Percentiles rank a stretch among this genome's conserved stretches.
Evolutionary conservation across 2,797 vertebrate genomes (phyloP).

Genomic region (Psittacula derbiana): DNA sequence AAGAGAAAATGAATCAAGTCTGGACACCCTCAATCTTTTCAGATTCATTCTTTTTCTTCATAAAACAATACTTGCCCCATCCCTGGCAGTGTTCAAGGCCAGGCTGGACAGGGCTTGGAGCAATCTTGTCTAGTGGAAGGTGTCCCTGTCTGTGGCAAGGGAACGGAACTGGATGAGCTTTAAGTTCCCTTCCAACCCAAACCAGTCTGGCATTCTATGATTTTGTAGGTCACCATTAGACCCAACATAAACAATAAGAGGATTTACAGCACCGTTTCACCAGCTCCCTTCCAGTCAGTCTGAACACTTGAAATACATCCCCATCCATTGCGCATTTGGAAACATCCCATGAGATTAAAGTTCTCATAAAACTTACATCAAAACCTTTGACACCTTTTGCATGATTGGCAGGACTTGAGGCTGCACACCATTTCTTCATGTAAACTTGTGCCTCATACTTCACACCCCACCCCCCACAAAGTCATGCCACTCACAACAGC

Average conservation of each 20-base stretch:
- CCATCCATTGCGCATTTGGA: neutral
- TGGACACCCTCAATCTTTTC: neutral
- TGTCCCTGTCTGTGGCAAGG: neutral
- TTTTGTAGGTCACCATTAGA: neutral
- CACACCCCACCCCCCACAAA: fast-evolving
- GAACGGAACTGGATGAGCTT: neutral
- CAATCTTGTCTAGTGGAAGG: neutral
- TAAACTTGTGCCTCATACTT: neutral
- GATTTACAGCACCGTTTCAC: neutral
- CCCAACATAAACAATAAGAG: fast-evolving
- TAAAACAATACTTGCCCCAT: neutral
- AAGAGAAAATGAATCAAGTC: neutral
- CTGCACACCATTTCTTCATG: neutral
- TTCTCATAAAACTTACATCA: fast-evolving
- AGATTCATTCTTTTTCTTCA: neutral
- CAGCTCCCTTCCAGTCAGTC: neutral
- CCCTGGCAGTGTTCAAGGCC: neutral
- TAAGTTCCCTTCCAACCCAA: neutral
- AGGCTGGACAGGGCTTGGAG: neutral
- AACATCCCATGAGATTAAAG: neutral
- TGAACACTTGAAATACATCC: neutral
- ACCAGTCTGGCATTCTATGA: neutral
- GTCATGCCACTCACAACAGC: fast-evolving
- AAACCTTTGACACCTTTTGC: neutral
- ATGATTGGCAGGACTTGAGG: neutral